Conservation (phyloP, 2,888 invertebrate species). For the Colletes collaris region DNA sequence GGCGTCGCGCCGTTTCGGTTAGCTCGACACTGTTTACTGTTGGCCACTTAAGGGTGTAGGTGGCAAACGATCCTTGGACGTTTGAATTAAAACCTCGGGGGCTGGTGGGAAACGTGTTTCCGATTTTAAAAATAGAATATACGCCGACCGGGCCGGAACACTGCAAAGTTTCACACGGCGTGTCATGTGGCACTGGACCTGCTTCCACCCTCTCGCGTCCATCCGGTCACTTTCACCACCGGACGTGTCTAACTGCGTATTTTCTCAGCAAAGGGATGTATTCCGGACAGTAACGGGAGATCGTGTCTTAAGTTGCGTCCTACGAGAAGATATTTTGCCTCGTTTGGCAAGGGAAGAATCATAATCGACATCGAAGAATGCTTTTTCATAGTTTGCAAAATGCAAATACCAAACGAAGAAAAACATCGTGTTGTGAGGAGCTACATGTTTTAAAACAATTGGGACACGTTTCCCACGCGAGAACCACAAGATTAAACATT, state of each 20-base stretch:
- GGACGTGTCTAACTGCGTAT: constrained; percentile 68
- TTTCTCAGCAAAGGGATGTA: constrained; percentile 75
- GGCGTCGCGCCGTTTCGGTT: neutral
- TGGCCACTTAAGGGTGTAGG: constrained; percentile 19
- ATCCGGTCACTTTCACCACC: constrained; percentile 74
- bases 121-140: constrained; percentile 60
- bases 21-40: constrained; percentile 41
- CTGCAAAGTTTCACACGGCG: constrained; percentile 76
- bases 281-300: constrained; percentile 55
- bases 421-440: no score
- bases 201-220: constrained; percentile 72
- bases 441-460: no score
- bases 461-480: neutral
- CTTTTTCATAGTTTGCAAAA: no score
- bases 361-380: no score
- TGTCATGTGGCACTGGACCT: constrained; percentile 77
- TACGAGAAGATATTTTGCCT: neutral
- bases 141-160: constrained; percentile 16
- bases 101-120: constrained; percentile 22
- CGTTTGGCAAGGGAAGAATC: no score
- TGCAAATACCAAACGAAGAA: no score
- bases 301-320: constrained; percentile 4
- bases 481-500: neutral
- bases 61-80: constrained; percentile 24
- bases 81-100: constrained; percentile 26